A percentile compares a stretch with the other conserved stretches of the same genome.
Conservation (phyloP, 2,888 invertebrate genomes). For the Lithophane socia region DNA sequence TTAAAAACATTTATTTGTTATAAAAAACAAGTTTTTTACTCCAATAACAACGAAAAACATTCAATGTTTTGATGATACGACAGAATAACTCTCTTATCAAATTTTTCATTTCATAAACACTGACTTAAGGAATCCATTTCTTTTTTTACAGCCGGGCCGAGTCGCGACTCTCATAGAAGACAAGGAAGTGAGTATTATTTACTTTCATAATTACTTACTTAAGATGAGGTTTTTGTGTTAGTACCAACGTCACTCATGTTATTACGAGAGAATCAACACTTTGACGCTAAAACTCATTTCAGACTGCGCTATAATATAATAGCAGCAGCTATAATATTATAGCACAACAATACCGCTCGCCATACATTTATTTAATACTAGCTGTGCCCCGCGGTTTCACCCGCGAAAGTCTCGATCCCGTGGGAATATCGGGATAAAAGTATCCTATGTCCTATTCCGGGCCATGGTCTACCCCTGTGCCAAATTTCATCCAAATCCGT, state of each 20-base stretch:
- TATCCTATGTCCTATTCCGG: too few relatives aligned
- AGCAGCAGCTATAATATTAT: too few relatives aligned
- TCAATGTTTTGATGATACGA: constrained; percentile 31
- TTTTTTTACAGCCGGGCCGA: constrained; percentile 95
- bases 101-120: constrained; percentile 35
- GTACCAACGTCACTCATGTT: neutral
- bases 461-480: too few relatives aligned
- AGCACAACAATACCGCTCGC: too few relatives aligned
- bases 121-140: constrained; percentile 44
- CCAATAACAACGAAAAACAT: constrained; percentile 20
- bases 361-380: too few relatives aligned
- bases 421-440: too few relatives aligned
- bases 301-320: too few relatives aligned
- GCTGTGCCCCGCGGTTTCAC: too few relatives aligned
- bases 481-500: too few relatives aligned
- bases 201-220: constrained; percentile 19
- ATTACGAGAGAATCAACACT: neutral
- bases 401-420: too few relatives aligned
- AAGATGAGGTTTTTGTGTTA: constrained; percentile 16
- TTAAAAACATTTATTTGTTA: constrained; percentile 14
- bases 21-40: constrained; percentile 16
- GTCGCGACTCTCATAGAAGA: constrained; percentile 96
- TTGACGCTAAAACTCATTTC: neutral
- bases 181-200: constrained; percentile 92
- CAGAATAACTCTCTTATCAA: constrained; percentile 8